A percentile compares a stretch with the other conserved stretches of the same genome.
phyloP scores from a whole-genome alignment of 2,888 invertebrate genomes.

The Drosophila paranaensis region DNA sequence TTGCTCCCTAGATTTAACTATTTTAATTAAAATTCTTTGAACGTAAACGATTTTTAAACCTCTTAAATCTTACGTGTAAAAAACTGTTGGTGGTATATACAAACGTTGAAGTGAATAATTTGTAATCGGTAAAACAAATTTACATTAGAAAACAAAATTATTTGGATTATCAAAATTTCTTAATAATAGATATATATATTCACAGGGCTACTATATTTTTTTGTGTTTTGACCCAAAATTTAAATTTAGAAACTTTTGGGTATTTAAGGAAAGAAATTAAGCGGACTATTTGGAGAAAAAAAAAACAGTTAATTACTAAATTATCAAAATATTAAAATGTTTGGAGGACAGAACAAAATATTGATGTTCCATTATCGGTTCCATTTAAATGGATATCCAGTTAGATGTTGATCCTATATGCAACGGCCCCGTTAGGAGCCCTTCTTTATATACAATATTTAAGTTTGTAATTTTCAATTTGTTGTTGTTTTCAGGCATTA shows the following conservation, averaged over 20 bases:
- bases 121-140: slow-evolving; percentile 7
- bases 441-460: slow-evolving; percentile 34
- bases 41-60: slow-evolving; percentile 12
- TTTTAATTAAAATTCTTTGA: slow-evolving; percentile 28
- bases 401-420: slow-evolving; percentile 22
- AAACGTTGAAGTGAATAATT: neutral
- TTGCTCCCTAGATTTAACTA: slow-evolving; percentile 14
- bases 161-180: neutral
- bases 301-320: neutral
- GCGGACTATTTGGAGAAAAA: neutral
- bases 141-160: neutral
- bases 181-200: slow-evolving; percentile 42
- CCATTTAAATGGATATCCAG: neutral
- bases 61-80: slow-evolving; percentile 11
- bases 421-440: slow-evolving; percentile 24
- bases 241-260: neutral
- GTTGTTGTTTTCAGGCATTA: slow-evolving; percentile 29
- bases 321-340: neutral
- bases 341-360: too few species aligned
- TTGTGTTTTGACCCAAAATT: neutral
- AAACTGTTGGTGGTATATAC: slow-evolving; percentile 14
- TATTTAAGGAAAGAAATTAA: neutral
- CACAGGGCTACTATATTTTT: slow-evolving; percentile 42
- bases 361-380: neutral
- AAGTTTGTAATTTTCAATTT: slow-evolving; percentile 13